Percentiles rank a stretch among this genome's conserved stretches.
phyloP scores from a whole-genome alignment of 2,888 invertebrate species.

The Mythimna lalbum region DNA sequence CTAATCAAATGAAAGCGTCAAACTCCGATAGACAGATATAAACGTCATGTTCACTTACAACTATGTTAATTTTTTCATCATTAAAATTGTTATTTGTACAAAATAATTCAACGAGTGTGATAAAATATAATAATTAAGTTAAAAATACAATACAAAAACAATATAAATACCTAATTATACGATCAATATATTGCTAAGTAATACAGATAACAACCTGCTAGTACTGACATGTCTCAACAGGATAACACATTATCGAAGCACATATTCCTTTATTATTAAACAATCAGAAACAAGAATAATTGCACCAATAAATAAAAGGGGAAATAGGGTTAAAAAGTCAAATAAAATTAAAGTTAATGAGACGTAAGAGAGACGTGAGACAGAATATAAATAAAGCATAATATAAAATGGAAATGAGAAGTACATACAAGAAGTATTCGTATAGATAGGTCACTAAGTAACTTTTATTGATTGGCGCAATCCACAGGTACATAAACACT shows the following conservation, averaged over 20 bases:
- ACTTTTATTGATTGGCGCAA: conserved; percentile 84
- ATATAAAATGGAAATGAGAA: conserved; percentile 49
- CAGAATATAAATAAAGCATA: conserved; percentile 51
- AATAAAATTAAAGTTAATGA: conserved; percentile 47
- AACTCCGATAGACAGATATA: conserved; percentile 59
- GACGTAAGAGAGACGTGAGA: conserved; percentile 43
- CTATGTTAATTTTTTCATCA: conserved; percentile 84
- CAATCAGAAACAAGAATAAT: conserved; percentile 75
- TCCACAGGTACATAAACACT: conserved; percentile 85
- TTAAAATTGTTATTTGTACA: conserved; percentile 90
- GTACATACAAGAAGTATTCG: conserved; percentile 27
- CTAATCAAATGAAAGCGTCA: conserved; percentile 64
- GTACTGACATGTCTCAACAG: conserved; percentile 71
- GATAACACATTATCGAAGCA: conserved; percentile 74
- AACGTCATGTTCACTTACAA: conserved; percentile 75
- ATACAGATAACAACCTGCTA: conserved; percentile 77
- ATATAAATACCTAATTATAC: conserved; percentile 81
- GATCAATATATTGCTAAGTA: conserved; percentile 74
- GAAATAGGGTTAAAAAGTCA: conserved; percentile 45
- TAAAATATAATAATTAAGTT: conserved; percentile 87
- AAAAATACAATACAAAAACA: conserved; percentile 85
- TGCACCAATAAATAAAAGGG: conserved; percentile 83
- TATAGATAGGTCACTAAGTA: conserved; percentile 45
- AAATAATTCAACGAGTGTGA: conserved; percentile 89
- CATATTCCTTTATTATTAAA: conserved; percentile 66